Evolutionary conservation across 2,113 vertebrate genomes (phyloP), one percentile per base, ranked within the genome.

Genomic region (Gobius niger): DNA sequence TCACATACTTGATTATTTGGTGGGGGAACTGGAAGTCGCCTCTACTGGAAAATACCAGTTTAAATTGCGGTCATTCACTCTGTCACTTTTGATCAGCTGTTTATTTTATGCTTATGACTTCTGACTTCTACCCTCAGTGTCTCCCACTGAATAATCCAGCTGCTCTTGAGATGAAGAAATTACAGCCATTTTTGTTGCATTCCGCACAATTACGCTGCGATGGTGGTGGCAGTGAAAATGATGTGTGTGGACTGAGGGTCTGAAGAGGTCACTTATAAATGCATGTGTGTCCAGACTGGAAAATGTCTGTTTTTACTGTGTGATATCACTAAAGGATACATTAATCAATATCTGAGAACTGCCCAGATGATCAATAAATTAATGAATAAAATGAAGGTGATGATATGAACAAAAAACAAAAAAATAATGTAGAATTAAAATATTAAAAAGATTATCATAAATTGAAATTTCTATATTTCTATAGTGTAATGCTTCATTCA

Each of bases 211-310:
- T 78, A 89, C 83, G 68, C 65, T 80, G 79, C 81, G 65, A 65
- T 73, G 90, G 72, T 73, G 73, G 64, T 81, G 63, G 80, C 82
- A 78, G 73, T 70, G 81, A 79, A 85, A 75, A 69, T 72, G 16
- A 85, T 87, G 81, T 68, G 70, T 82, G 63, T 66, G 67, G 73
- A 80, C 53, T 44, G 67, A 44, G 61, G 68, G 65, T 72, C 76
- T 70, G 53, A 76, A 67, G 70, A 80, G 75, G 77, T 85, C 70
- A 70, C 63, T 81, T 52, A 19, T 60, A 42, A 42, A 42, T 44
- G 34, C 40, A n/a, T 60, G 57, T 41, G 54, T 60, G 57, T 57
- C 53, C 54, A 34, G 44, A 19, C 68, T 67, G 9, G 19, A 70
- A 44, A 42, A 64, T 14, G 42, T 13, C 18, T 72, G 0, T 60